Evolutionary conservation across 2,888 invertebrate species (phyloP), one percentile per base, ranked within the genome.

Genomic region (Gisinianus flammeolus): DNA sequence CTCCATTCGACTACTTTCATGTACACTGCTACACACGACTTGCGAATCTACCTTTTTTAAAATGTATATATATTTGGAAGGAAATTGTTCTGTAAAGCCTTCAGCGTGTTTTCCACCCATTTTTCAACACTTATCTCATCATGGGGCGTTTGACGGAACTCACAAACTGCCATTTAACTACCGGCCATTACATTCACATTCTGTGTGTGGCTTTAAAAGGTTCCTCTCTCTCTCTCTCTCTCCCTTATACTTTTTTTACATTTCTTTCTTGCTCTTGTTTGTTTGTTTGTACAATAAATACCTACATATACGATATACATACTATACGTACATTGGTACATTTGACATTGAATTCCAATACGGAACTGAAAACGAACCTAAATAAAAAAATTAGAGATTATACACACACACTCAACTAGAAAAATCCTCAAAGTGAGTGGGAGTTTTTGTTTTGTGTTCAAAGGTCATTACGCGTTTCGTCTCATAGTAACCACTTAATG

Each of bases 71-170:
- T 44, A 44, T 44, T 44, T 2, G 16, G 19, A 2, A 44, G 44
- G 8, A 44, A 44, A 44, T 12, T 44, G 44, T 44, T 44, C 1
- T 4, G 8, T 16, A 44, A 44, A 24, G 58, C 2, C 1, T 5
- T n/a, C 75, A 79, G 81, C 84, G 81, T 84, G 84, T 79, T 79
- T 64, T 28, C 33, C 33, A 66, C 72, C 77, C 82, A 84, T 84
- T 84, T 84, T 81, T 84, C 84, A 84, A 79, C 79, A 73, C 79
- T 79, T 79, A 72, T 72, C 72, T 56, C 58, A 58, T 31, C 58
- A 31, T 12, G 33, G 72, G 58, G 72, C 58, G 58, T 72, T 72
- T 72, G 72, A 72, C 72, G 72, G 72, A 72, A 72, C 72, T 58
- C 33, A 19, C 72, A 72, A 72, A 72, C 58, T 58, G 26, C 16